phyloP scores from a whole-genome alignment of 2,113 vertebrate genomes.

The Carlito syrichta region DNA sequence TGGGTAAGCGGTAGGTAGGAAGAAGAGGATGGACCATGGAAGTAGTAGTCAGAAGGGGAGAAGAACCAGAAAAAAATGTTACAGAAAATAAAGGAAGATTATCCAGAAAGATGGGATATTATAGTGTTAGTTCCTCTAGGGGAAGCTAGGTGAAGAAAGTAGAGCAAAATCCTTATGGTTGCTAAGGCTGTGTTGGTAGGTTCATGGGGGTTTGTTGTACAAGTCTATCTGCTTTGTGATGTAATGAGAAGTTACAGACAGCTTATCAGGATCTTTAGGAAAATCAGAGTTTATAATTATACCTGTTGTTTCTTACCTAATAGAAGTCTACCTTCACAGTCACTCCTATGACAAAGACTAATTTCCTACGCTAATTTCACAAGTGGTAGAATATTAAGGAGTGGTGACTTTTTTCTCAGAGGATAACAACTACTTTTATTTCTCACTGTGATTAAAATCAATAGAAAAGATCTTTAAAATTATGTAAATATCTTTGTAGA shows the following conservation, averaged over 20 bases:
- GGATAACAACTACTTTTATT: background rate
- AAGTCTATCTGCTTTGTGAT: background rate
- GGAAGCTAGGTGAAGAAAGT: background rate
- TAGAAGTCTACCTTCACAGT: background rate
- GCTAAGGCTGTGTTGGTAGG: background rate
- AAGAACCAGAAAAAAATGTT: background rate
- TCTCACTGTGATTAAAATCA: background rate
- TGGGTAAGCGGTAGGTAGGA: background rate
- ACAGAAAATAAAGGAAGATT: background rate
- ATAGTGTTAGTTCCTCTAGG: background rate
- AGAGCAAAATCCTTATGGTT: background rate
- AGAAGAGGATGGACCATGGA: background rate
- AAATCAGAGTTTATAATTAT: background rate
- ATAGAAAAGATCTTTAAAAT: background rate
- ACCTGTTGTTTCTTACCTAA: background rate
- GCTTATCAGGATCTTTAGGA: background rate
- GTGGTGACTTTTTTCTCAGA: background rate
- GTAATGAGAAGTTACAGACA: conserved; percentile 6
- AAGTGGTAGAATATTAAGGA: background rate
- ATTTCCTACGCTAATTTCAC: background rate
- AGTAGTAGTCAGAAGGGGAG: background rate
- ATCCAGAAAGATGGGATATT: background rate
- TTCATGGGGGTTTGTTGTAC: background rate
- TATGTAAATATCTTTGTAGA: background rate
- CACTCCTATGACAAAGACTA: background rate